Conservation (phyloP, 2,888 invertebrate species). For the Aleiodes leptofemur region DNA sequence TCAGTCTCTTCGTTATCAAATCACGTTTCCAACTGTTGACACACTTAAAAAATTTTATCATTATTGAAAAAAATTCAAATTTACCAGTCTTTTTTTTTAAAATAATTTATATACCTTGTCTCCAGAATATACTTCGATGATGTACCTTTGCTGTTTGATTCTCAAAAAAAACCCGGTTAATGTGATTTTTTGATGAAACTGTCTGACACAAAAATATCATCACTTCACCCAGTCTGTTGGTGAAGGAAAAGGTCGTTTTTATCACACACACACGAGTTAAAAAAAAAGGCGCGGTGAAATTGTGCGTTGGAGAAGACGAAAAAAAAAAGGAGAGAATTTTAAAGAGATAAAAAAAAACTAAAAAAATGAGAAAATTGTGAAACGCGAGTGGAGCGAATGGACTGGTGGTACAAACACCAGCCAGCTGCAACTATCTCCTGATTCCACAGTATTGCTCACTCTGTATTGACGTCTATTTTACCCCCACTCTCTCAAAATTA, state of each 20-base stretch:
- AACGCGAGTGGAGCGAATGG: background rate
- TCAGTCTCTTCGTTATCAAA: constrained; percentile 14
- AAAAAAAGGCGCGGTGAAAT: background rate
- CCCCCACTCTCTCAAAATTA: background rate
- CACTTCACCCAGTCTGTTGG: constrained; percentile 16
- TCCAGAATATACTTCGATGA: constrained; percentile 50
- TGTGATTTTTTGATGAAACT: background rate
- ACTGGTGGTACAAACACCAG: constrained; percentile 6
- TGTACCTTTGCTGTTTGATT: constrained; percentile 38
- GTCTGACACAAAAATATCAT: constrained; percentile 41
- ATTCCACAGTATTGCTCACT: constrained; percentile 7
- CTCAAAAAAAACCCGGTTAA: constrained; percentile 1
- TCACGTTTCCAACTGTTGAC: constrained; percentile 21
- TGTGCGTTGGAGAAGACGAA: no score
- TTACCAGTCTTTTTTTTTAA: background rate
- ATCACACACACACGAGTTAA: background rate
- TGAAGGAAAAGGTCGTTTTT: no score
- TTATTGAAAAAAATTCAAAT: constrained; percentile 3
- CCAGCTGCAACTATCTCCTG: constrained; percentile 15
- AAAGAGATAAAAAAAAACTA: background rate
- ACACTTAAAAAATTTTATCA: background rate
- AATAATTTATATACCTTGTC: constrained; percentile 13
- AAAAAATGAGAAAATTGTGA: background rate
- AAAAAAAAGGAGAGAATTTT: background rate
- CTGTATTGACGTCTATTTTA: constrained; percentile 20